A percentile compares a stretch with the other conserved stretches of the same genome.
These are phyloP conservation scores for Monomorium pharaonis DNA, from an alignment of 1,140 invertebrate genomes.

Conservation along the genomic window DNA sequence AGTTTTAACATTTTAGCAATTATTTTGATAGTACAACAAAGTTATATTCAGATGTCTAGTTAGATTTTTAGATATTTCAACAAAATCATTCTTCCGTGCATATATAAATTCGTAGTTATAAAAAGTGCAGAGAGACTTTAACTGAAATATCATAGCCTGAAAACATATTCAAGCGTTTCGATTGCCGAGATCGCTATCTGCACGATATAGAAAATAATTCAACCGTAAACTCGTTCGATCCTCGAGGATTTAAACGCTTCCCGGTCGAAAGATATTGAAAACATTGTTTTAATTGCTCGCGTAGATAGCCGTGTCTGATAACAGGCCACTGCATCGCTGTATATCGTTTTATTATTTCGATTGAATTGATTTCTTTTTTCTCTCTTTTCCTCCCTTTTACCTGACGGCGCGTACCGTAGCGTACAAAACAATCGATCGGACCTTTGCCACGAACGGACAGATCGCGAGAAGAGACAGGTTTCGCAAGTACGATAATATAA, in stretches of 20 bases:
- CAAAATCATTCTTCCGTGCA: too few relatives aligned
- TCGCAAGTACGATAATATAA: background rate
- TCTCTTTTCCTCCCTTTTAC: background rate
- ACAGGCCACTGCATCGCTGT: background rate
- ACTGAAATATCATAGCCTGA: constrained; percentile 29
- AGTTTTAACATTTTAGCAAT: too few relatives aligned
- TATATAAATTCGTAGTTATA: background rate
- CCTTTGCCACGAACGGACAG: background rate
- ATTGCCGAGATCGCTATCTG: constrained; percentile 20
- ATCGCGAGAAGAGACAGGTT: background rate
- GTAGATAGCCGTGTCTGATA: constrained; percentile 31
- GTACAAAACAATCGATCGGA: background rate
- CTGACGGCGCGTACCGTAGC: background rate
- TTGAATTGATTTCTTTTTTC: constrained; percentile 18
- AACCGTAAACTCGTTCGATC: constrained; percentile 23
- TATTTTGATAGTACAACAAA: too few relatives aligned
- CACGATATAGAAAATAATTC: constrained; percentile 26
- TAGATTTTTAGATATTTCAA: too few relatives aligned
- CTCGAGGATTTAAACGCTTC: constrained; percentile 40
- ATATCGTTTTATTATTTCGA: constrained; percentile 24
- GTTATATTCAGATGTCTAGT: too few relatives aligned
- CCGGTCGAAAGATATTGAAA: constrained; percentile 29
- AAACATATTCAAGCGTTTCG: constrained; percentile 16
- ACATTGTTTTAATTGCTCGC: constrained; percentile 43
- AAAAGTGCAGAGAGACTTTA: background rate